Percentiles rank a stretch among this genome's conserved stretches.
Evolutionary conservation across 2,888 invertebrate species (phyloP).

Genomic region (Trissoscelio sp.): DNA sequence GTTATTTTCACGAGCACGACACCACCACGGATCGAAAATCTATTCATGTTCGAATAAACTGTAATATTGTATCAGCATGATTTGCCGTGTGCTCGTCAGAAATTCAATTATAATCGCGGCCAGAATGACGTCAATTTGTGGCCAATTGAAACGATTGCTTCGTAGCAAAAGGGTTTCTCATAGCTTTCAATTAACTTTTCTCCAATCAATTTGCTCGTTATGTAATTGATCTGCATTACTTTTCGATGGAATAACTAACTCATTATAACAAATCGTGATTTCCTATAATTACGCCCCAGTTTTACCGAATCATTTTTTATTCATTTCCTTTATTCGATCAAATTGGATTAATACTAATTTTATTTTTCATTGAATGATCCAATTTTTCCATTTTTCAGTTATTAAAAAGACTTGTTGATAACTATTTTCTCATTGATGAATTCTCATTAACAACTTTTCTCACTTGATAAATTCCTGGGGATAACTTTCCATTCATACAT

Average conservation of each 20-base stretch:
- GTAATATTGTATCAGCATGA: too few species aligned
- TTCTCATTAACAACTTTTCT: too few species aligned
- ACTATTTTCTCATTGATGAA: too few species aligned
- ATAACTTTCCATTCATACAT: too few species aligned
- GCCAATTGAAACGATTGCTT: slow-evolving; percentile 44
- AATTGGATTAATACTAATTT: neutral
- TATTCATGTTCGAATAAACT: too few species aligned
- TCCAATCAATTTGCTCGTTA: slow-evolving; percentile 56
- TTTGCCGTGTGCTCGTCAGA: slow-evolving; percentile 49
- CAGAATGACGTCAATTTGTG: slow-evolving; percentile 60
- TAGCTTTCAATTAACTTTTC: slow-evolving; percentile 56
- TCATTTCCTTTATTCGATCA: too few species aligned
- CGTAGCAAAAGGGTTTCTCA: slow-evolving; percentile 44
- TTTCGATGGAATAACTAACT: slow-evolving; percentile 40
- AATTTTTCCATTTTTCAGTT: too few species aligned
- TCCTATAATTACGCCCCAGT: slow-evolving; percentile 30
- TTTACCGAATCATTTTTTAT: slow-evolving; percentile 16
- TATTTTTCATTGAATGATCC: too few species aligned
- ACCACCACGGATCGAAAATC: too few species aligned
- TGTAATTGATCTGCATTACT: slow-evolving; percentile 52
- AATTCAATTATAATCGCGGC: slow-evolving; percentile 67
- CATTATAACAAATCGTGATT: slow-evolving; percentile 57
- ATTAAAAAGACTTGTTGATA: too few species aligned
- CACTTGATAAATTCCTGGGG: too few species aligned
- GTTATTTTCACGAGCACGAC: too few species aligned